Percentiles rank a stretch among this genome's conserved stretches.
These are phyloP conservation scores for Brachycybe producta DNA, from an alignment of 2,888 invertebrate genomes.

Conservation along the genomic window DNA sequence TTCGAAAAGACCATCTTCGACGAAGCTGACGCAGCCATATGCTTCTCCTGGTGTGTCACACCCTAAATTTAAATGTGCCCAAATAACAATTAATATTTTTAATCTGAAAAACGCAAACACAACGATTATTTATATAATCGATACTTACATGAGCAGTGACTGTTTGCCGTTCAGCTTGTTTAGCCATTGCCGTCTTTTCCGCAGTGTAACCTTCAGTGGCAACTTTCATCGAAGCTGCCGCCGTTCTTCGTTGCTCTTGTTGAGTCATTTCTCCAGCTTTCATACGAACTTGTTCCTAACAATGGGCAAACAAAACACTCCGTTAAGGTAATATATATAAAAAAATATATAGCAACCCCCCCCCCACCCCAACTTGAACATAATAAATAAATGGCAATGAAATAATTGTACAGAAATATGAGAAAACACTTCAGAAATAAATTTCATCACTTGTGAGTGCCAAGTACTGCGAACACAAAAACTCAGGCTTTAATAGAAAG, in stretches of 20 bases:
- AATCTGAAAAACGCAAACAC: not conserved
- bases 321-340: not conserved
- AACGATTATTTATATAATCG: no score
- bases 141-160: slow-evolving; percentile 17
- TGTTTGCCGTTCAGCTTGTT: slow-evolving; percentile 24
- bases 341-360: not conserved
- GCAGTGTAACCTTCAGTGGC: slow-evolving; percentile 75
- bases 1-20: slow-evolving; percentile 24
- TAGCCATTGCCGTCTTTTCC: slow-evolving; percentile 46
- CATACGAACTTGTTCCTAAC: slow-evolving; percentile 67
- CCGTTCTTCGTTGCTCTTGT: slow-evolving; percentile 72
- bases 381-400: no score
- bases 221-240: slow-evolving; percentile 67
- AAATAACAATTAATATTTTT: not conserved
- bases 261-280: slow-evolving; percentile 72
- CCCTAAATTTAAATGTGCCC: slow-evolving; percentile 11
- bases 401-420: not conserved
- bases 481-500: no score
- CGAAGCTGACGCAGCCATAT: slow-evolving; percentile 18
- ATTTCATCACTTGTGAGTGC: no score
- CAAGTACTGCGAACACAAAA: no score
- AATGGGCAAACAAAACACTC: slow-evolving; percentile 23
- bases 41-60: slow-evolving; percentile 20
- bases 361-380: not conserved
- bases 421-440: no score